Base-by-base conservation (phyloP, 37 sponge, comb jelly and placozoan genomes). In the Sycon ciliatum region DNA sequence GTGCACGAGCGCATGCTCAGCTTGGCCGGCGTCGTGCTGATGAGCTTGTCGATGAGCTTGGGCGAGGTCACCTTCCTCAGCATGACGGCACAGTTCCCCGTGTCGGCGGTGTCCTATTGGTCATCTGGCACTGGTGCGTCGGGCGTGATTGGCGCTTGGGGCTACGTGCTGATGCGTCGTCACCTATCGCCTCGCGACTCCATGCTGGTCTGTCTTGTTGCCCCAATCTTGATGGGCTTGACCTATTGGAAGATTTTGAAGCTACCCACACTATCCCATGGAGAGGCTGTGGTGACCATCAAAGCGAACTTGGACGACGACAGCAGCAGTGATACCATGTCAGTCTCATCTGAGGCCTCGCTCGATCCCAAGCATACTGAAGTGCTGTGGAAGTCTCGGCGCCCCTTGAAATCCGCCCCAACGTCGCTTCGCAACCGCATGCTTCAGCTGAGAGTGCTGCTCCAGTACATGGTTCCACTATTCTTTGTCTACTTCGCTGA, bases 61-160 rank as follows among this genome's bases (percentile, higher is more conserved):
- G 92, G 88, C 24, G 92, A 91, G 68, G 65, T 91, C 26, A 80
- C 80, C 13, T 90, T 83, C 61, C 87, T 90, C 57, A 83, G 87
- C 54, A 58, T 83, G 49, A 83, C 87, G 20, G 29, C 91, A 13
- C 65, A 39, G 34, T 90, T 82, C 56, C 73, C 83, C 11, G 55
- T 22, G 56, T 71, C 22, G 27, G 72, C 63, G 7, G 63, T 60
- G 7, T 60, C 63, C 16, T 9, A 11, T 26, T 60, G 63, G 63
- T 60, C 63, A n/a, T 60, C 63, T n/a, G 63, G 63, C 11, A 60
- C 63, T n/a, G 63, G 63, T n/a, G 63, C 63, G 9, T 11, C 63
- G 9, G 63, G 63, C 7, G 16, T 60, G 63, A 26, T 60, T 60
- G 63, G 63, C 29, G 63, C 63, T 27, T 60, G 7, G 9, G 7